Evolutionary conservation across 1,140 invertebrate species (phyloP).

Genomic region (Polypedilum vanderplanki): DNA sequence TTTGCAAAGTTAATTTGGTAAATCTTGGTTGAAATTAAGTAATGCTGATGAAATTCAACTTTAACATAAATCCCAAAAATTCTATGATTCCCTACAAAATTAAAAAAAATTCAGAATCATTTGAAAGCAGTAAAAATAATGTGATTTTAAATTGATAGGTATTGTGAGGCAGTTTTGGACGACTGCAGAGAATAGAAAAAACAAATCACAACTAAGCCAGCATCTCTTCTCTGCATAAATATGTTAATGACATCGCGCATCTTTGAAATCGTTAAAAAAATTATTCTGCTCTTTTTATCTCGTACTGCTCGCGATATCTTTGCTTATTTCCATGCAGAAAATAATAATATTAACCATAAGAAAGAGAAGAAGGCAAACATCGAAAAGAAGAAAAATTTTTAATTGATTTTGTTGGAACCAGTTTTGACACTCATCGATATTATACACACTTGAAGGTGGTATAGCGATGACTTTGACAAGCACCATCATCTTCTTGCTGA

Average conservation of each 20-base stretch:
- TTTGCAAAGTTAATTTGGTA: too few species aligned
- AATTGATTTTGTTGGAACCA: constrained; percentile 18
- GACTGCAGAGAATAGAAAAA: background rate
- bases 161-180: background rate
- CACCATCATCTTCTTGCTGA: background rate
- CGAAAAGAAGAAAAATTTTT: background rate
- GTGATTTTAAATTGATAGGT: background rate
- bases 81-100: too few species aligned
- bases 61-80: too few species aligned
- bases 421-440: background rate
- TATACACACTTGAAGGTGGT: background rate
- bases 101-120: background rate
- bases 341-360: background rate
- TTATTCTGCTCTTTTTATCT: background rate
- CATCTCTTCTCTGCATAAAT: background rate
- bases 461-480: background rate
- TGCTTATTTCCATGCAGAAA: background rate
- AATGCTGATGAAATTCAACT: too few species aligned
- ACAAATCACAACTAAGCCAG: background rate
- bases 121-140: background rate
- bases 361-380: background rate
- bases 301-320: background rate
- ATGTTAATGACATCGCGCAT: background rate
- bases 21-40: too few species aligned
- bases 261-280: background rate